phyloP scores from a whole-genome alignment of 2,888 invertebrate species.

The Stenodema calcarata region DNA sequence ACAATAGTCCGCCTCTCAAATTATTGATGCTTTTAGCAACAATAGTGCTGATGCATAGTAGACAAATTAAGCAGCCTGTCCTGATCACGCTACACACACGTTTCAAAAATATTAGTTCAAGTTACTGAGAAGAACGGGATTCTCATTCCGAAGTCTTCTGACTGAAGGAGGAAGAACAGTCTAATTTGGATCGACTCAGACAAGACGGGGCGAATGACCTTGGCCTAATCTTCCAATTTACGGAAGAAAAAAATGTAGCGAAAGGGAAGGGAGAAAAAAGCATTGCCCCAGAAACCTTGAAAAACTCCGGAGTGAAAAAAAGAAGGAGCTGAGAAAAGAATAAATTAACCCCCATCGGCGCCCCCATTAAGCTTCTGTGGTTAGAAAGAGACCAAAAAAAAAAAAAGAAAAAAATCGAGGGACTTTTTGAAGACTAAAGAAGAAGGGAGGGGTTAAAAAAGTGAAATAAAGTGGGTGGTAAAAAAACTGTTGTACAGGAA shows the following conservation, averaged over 20 bases:
- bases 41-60: too few species aligned
- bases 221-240: conserved; percentile 13
- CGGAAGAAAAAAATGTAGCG: background rate
- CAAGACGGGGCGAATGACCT: background rate
- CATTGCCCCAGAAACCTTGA: conserved; percentile 31
- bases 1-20: too few species aligned
- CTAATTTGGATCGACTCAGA: background rate
- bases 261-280: background rate
- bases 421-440: background rate
- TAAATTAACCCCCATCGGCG: conserved; percentile 36
- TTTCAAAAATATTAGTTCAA: too few species aligned
- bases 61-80: too few species aligned
- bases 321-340: background rate
- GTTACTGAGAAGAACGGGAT: background rate
- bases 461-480: background rate
- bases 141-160: background rate
- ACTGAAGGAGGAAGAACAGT: background rate
- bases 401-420: background rate
- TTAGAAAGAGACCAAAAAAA: background rate
- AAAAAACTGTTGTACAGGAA: background rate
- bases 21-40: too few species aligned
- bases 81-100: too few species aligned
- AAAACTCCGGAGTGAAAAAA: background rate
- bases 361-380: conserved; percentile 12
- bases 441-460: background rate